These are phyloP conservation scores for Cydia splendana DNA, from an alignment of 1,140 invertebrate genomes.

Conservation along the genomic window DNA sequence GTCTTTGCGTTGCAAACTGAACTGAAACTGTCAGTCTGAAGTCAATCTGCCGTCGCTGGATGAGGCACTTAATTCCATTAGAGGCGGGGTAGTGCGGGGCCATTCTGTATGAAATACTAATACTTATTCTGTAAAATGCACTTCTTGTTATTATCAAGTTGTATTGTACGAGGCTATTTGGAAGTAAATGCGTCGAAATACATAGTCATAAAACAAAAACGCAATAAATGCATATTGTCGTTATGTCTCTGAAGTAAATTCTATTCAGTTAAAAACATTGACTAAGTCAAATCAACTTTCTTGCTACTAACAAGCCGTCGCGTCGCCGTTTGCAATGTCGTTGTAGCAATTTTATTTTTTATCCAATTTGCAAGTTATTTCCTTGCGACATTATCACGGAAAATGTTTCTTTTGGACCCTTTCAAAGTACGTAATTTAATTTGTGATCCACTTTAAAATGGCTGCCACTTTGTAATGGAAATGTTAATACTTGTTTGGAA, in stretches of 20 bases:
- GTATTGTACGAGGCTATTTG: no score
- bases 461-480: constrained; percentile 6
- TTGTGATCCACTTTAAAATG: constrained; percentile 22
- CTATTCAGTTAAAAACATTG: not conserved
- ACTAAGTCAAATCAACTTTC: constrained; percentile 21
- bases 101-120: no score
- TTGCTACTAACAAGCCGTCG: constrained; percentile 22
- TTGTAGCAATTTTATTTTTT: constrained; percentile 33
- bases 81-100: no score
- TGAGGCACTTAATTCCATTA: no score
- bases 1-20: no score
- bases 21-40: no score
- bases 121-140: no score
- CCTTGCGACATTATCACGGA: constrained; percentile 15
- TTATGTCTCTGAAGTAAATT: not conserved
- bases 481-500: constrained; percentile 4
- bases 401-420: constrained; percentile 25
- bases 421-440: constrained; percentile 22
- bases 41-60: no score
- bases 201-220: not conserved
- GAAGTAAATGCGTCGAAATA: no score
- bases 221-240: not conserved
- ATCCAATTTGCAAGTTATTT: constrained; percentile 33
- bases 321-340: constrained; percentile 7
- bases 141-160: no score